Evolutionary conservation across 2,113 vertebrate species (phyloP).

Genomic region (Clarias macrocephalus): DNA sequence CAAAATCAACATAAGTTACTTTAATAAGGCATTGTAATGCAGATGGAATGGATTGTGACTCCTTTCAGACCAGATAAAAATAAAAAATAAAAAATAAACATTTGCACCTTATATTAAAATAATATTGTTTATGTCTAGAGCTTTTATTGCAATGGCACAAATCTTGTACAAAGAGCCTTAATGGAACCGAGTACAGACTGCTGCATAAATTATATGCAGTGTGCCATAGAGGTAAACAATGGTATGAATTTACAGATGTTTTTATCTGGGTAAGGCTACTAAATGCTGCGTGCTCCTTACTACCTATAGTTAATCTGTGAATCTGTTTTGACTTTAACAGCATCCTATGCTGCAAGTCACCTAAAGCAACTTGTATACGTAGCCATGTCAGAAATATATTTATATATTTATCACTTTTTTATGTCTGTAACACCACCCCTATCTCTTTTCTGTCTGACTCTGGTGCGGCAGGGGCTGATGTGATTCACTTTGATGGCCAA

Average conservation of each 20-base stretch:
- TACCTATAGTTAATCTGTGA: not conserved
- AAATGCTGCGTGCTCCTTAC: not conserved
- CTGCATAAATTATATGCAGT: not conserved
- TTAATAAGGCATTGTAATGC: not conserved
- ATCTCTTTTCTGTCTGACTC: slow-evolving; percentile 48
- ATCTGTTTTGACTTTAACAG: not conserved
- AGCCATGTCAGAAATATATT: not conserved
- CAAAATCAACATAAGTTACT: not conserved
- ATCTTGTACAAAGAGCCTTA: not conserved
- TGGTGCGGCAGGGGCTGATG: slow-evolving; percentile 46
- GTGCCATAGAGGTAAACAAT: not conserved
- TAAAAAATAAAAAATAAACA: not conserved
- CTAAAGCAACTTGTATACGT: not conserved
- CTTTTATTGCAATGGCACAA: not conserved
- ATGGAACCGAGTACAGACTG: not conserved
- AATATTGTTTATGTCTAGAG: not conserved
- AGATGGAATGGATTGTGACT: not conserved
- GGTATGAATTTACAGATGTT: not conserved
- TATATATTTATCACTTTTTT: not conserved
- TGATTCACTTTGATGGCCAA: slow-evolving; percentile 29
- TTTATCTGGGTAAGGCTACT: not conserved
- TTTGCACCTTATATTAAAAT: not conserved
- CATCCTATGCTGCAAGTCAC: not conserved
- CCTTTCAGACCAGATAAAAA: not conserved
- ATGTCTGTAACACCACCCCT: not conserved